Base-by-base conservation (phyloP, 2,888 invertebrate species). In the Blera fallax region DNA sequence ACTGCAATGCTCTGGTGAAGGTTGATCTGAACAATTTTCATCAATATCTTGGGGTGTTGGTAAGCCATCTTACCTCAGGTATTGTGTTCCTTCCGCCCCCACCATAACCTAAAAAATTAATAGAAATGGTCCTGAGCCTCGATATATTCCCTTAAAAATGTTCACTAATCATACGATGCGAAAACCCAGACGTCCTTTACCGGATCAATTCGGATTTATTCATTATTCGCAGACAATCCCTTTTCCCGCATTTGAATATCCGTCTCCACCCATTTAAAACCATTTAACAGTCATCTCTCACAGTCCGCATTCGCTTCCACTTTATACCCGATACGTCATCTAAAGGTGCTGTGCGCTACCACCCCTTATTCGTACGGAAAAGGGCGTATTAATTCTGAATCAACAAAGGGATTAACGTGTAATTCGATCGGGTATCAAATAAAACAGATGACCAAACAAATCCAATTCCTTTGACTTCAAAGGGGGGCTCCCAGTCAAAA, bases 371-470 rank as follows among this genome's bases (percentile, higher is more conserved):
- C 10, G n/a, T 16, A 27, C 67, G 52, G 37, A 72, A 79, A 50
- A 64, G 69, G 84, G 85, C 82, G 77, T 78, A 87, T 87, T 87
- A 87, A 87, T 82, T 76, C 81, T 73, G 64, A 82, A 82, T 87
- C 82, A 81, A 87, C 87, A 87, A 87, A 87, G 76, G 69, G 87
- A 87, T 87, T 87, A 77, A 87, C 87, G 73, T 82, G 87, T 82
- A 87, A 87, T 76, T 73, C 77, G 67, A 87, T 87, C 87, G 78
- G 87, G 87, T 87, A 87, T 87, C 87, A 87, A 87, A 87, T 87
- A 87, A 87, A 87, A 82, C 87, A 82, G 82, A 77, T 87, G 87
- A 87, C 87, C 87, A 87, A 87, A 87, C 87, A 87, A 87, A 87
- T 82, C 87, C 87, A 78, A 82, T 82, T 82, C 69, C 77, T 74